A percentile compares a stretch with the other conserved stretches of the same genome.
These are phyloP conservation scores for Leucopsar rothschildi DNA, from an alignment of 2,113 vertebrate species.

Conservation along the genomic window DNA sequence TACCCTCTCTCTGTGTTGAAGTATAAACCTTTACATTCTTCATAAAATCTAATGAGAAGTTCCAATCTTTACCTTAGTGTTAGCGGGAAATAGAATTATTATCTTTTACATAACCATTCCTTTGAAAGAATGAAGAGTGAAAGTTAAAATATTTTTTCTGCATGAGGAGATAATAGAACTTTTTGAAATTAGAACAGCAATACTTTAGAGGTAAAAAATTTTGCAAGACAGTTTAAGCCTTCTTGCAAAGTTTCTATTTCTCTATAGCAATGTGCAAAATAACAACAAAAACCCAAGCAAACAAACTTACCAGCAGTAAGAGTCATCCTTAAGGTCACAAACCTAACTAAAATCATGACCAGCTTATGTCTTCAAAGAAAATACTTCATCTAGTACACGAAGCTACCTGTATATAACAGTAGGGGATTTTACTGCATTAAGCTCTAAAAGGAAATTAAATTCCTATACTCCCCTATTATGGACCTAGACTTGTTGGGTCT, in stretches of 20 bases:
- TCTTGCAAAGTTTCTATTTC: neutral
- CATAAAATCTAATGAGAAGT: neutral
- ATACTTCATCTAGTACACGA: neutral
- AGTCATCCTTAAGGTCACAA: neutral
- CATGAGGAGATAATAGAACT: neutral
- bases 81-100: neutral
- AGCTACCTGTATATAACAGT: neutral
- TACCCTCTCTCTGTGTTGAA: neutral
- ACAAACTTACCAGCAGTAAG: neutral
- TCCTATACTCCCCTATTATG: neutral
- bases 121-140: neutral
- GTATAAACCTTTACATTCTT: neutral
- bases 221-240: neutral
- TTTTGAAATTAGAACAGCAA: neutral
- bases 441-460: neutral
- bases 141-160: neutral
- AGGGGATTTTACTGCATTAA: neutral
- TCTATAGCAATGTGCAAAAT: neutral
- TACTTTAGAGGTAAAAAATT: neutral
- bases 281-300: neutral
- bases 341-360: neutral
- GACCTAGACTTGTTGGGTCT: neutral
- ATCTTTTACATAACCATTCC: neutral
- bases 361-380: neutral
- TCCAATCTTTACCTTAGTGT: neutral